Evolutionary conservation across 2,797 vertebrate species (phyloP).

Genomic region (Oreonectes daqikongensis): DNA sequence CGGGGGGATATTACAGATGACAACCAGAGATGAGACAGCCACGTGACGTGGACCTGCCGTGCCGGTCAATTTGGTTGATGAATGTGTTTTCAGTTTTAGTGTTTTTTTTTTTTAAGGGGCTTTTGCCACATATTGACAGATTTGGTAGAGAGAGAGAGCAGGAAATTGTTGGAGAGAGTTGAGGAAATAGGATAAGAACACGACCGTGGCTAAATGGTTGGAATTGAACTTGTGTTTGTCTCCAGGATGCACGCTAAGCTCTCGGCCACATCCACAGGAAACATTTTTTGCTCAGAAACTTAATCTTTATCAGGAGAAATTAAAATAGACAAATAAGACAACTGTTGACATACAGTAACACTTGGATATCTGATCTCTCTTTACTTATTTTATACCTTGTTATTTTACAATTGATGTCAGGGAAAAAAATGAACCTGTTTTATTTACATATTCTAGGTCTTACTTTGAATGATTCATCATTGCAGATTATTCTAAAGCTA

Average conservation of each 20-base stretch:
- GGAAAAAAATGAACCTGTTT: neutral
- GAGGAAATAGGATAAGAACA: neutral
- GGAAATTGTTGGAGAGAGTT: neutral
- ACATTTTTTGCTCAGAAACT: neutral
- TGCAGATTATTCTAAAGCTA: neutral
- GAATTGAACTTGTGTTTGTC: conserved; percentile 1
- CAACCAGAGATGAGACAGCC: conserved; percentile 38
- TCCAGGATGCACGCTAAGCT: neutral
- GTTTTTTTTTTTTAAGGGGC: conserved; percentile 17
- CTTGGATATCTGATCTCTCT: neutral
- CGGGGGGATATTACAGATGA: conserved; percentile 48
- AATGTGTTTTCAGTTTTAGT: conserved; percentile 31
- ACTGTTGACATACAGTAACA: too few relatives aligned
- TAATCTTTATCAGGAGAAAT: too few relatives aligned
- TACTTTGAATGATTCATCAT: neutral
- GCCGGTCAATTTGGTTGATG: conserved; percentile 36
- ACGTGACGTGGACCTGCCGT: conserved; percentile 18
- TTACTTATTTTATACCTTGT: too few relatives aligned
- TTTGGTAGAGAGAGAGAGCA: conserved; percentile 18
- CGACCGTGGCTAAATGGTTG: neutral
- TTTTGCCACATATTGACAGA: conserved; percentile 11
- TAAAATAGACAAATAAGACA: too few relatives aligned
- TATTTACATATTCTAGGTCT: neutral
- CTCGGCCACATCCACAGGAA: neutral
- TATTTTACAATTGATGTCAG: too few relatives aligned